Evolutionary conservation across 2,797 vertebrate species (phyloP).

Genomic region (Chloroceryle amazona): DNA sequence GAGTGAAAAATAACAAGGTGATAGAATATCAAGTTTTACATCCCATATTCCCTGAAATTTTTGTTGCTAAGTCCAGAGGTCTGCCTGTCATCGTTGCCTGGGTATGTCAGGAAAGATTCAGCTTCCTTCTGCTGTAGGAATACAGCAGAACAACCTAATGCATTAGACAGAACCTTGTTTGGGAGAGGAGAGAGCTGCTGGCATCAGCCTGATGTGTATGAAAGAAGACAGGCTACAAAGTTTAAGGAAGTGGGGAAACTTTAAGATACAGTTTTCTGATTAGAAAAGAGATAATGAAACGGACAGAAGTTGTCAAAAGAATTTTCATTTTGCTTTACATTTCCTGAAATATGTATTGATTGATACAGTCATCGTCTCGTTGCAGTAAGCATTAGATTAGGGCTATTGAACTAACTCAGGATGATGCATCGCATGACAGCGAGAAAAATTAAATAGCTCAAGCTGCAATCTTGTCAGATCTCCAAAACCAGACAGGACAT

Average conservation of each 20-base stretch:
- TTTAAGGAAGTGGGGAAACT: constrained; percentile 20
- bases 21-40: background rate
- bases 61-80: background rate
- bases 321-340: constrained; percentile 12
- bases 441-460: constrained; percentile 37
- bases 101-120: background rate
- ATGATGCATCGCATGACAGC: constrained; percentile 14
- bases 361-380: constrained; percentile 2
- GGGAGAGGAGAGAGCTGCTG: background rate
- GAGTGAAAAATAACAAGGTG: background rate
- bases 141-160: background rate
- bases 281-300: constrained; percentile 4
- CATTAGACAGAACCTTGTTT: background rate
- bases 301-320: constrained; percentile 53
- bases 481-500: background rate
- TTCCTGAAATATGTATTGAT: constrained; percentile 41
- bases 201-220: constrained; percentile 28
- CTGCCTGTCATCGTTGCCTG: background rate
- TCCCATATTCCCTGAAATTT: background rate
- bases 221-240: constrained; percentile 31
- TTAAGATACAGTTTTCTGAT: constrained; percentile 10
- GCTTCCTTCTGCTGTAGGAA: background rate
- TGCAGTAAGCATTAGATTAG: background rate
- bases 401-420: constrained; percentile 9
- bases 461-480: background rate